Evolutionary conservation across 2,113 vertebrate genomes (phyloP), one percentile per base, ranked within the genome.

Genomic region (Dasyornis broadbenti): DNA sequence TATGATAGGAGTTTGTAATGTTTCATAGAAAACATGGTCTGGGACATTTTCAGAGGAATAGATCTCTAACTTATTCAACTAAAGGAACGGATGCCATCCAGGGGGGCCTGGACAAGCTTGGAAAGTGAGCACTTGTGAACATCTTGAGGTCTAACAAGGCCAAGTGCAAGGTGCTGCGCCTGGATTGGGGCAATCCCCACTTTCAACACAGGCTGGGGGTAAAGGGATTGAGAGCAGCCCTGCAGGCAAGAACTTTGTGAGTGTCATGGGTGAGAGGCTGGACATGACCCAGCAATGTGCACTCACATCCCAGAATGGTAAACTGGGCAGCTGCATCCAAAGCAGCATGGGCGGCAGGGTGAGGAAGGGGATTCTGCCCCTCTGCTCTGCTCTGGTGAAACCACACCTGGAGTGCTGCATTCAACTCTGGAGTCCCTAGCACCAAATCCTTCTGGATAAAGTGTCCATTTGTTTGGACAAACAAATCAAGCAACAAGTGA

Each of bases 401-500:
- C 0, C 18, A 39, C 28, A 61, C 0, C 15, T 86, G 28, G 1
- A 69, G 40, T 1, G 5, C 64, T 78, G 23, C 47, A 61, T 30
- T 19, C n/a, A 70, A 1, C 10, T 13, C 47, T 40, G n/a, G 30
- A 0, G 4, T n/a, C 47, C 15, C 47, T 39, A 54, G 40, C 49
- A 35, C 11, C 23, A 27, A 33, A 54, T 45, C 33, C 27, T 37
- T 72, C 69, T 33, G 39, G 57, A 45, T 22, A 63, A 37, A 71
- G 37, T 82, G 16, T 44, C 31, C 27, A 45, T n/a, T n/a, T n/a
- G n/a, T n/a, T n/a, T 53, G 39, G 57, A 45, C 8, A 45, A 72
- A 37, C 47, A 63, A 17, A 26, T 63, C 17, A 21, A 31, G 13
- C 0, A 0, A 21, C 26, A 53, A 26, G 21, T 31, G 39, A 71